Conservation (phyloP, 2,888 invertebrate species). For the Boloria selene region DNA sequence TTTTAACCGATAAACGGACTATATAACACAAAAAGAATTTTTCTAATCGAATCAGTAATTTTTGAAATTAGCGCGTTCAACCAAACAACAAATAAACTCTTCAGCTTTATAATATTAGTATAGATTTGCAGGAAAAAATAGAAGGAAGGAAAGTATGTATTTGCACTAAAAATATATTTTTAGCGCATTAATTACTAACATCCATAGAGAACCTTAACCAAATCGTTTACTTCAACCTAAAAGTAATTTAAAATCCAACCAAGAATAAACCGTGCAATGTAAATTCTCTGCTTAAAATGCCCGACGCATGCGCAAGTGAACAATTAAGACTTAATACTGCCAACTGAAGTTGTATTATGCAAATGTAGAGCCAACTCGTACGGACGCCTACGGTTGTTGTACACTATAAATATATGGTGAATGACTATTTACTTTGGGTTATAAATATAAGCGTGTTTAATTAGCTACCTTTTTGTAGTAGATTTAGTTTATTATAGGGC, state of each 20-base stretch:
- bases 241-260: constrained; percentile 19
- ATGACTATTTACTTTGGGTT: constrained; percentile 46
- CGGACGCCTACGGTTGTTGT: constrained; percentile 69
- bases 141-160: too few relatives aligned
- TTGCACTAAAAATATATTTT: too few relatives aligned
- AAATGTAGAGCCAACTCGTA: constrained; percentile 70
- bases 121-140: too few relatives aligned
- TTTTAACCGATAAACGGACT: too few relatives aligned
- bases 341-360: constrained; percentile 79
- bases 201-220: not conserved
- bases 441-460: constrained; percentile 37
- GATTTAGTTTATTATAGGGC: not conserved
- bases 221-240: constrained; percentile 9
- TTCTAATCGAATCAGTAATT: too few relatives aligned
- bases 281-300: constrained; percentile 25
- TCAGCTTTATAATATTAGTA: too few relatives aligned
- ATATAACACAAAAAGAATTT: too few relatives aligned
- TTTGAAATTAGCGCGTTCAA: too few relatives aligned
- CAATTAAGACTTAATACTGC: constrained; percentile 81
- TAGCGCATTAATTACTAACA: not conserved
- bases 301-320: constrained; percentile 59
- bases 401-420: constrained; percentile 56
- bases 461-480: constrained; percentile 28
- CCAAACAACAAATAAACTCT: too few relatives aligned
- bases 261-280: constrained; percentile 26